Evolutionary conservation across 2,113 vertebrate genomes (phyloP), one percentile per base, ranked within the genome.

Genomic region (Ascaphus truei): DNA sequence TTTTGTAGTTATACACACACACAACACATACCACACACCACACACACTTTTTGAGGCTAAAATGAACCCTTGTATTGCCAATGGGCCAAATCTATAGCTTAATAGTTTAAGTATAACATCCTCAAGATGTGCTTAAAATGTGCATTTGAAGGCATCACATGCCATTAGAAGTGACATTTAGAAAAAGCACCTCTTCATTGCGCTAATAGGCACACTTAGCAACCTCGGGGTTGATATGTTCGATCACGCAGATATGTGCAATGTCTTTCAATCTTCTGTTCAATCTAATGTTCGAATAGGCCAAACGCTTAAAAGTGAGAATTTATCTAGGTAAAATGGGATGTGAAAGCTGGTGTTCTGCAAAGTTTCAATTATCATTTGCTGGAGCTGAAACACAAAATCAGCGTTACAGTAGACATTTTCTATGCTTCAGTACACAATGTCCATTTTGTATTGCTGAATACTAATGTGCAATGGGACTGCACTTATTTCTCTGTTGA

Each of bases 401-500:
- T 20, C 12, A 3, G 34, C 7, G 45, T 3, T 12, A 45, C 22
- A 16, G 41, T 31, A 67, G 72, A 77, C 71, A 39, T 65, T 77
- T 66, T 37, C 66, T 80, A 39, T 69, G 57, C 55, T 73, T 78
- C 71, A 73, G 71, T 53, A 5, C 9, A 12, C 37, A 73, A 45
- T 78, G 73, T 71, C 77, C 56, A 52, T 74, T 83, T 67, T 45
- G 63, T 22, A 56, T 80, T 77, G 68, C 80, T 81, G 53, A 71
- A 60, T 73, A 72, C 36, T 79, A 75, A 72, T 77, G 77, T 72
- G 51, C 74, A 74, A 63, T 11, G 64, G 72, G 81, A 78, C 69
- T 80, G 71, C 20, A n/a, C 20, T 77, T 60, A 11, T 67, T 77
- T 76, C 62, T 76, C 73, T 82, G 80, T 76, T 50, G 75, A 82